A percentile compares a stretch with the other conserved stretches of the same genome.
Evolutionary conservation across 1,140 invertebrate genomes (phyloP).

Genomic region (Achroia grisella): DNA sequence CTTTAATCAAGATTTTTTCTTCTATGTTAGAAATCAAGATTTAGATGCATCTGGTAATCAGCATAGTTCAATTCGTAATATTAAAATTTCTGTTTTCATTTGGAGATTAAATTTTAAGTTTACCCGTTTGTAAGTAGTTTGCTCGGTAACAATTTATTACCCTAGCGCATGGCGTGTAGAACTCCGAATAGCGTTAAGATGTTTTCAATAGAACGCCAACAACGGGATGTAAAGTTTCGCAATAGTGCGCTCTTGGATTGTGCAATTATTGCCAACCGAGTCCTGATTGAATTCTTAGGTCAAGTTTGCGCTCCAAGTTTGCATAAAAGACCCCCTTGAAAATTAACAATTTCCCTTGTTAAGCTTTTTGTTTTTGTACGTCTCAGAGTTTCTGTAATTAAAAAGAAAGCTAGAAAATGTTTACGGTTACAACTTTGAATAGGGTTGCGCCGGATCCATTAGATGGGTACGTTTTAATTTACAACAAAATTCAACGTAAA

Average conservation of each 20-base stretch:
- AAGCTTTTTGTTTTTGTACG: constrained; percentile 39
- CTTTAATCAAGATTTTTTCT: too few relatives aligned
- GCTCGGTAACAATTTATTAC: constrained; percentile 59
- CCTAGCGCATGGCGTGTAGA: constrained; percentile 43
- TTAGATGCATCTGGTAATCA: constrained; percentile 20
- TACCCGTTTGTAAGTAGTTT: constrained; percentile 51
- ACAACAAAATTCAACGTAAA: constrained; percentile 41
- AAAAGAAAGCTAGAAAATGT: constrained; percentile 29
- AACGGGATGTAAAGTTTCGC: constrained; percentile 65
- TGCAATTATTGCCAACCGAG: constrained; percentile 66
- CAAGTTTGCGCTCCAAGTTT: constrained; percentile 60
- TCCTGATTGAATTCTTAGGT: constrained; percentile 69
- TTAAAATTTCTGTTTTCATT: constrained; percentile 44
- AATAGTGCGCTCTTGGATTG: constrained; percentile 59
- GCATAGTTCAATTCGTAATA: constrained; percentile 12
- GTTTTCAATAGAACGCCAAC: constrained; percentile 68
- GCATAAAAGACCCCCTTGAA: constrained; percentile 52
- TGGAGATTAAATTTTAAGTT: constrained; percentile 65
- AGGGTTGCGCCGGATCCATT: constrained; percentile 23
- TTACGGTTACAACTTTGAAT: constrained; percentile 11
- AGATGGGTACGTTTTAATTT: constrained; percentile 40
- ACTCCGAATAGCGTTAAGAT: constrained; percentile 63
- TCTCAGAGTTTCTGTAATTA: constrained; percentile 36
- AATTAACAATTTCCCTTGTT: constrained; percentile 54
- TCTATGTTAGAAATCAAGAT: constrained; percentile 12